Conservation (phyloP, 2,888 invertebrate species). For the Chydorus sphaericus region DNA sequence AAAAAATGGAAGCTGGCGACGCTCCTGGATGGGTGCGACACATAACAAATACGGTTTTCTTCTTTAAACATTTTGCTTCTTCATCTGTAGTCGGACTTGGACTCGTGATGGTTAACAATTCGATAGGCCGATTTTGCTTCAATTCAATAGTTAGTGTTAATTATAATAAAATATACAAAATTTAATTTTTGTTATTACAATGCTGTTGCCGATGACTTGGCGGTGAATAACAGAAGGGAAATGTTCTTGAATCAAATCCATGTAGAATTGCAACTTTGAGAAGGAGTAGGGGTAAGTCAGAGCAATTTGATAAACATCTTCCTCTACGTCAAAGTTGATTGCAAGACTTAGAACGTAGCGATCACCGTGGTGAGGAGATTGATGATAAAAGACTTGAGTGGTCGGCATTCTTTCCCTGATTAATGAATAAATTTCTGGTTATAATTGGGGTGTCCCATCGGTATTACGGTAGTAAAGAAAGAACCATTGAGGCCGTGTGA, state of each 20-base stretch:
- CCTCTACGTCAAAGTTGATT: constrained; percentile 86
- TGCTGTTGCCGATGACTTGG: constrained; percentile 45
- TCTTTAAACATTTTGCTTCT: constrained; percentile 26
- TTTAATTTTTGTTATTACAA: constrained; percentile 27
- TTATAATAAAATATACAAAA: background rate
- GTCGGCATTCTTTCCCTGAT: constrained; percentile 44
- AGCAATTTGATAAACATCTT: constrained; percentile 89
- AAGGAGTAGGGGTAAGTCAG: constrained; percentile 93
- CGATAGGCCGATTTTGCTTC: constrained; percentile 81
- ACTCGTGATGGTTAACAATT: constrained; percentile 63
- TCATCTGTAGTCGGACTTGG: constrained; percentile 28
- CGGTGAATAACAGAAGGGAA: constrained; percentile 25
- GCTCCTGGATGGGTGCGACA: constrained; percentile 88
- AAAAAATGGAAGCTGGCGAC: constrained; percentile 82
- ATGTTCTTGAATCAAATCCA: constrained; percentile 45
- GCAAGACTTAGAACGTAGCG: constrained; percentile 86
- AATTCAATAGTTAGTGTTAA: background rate
- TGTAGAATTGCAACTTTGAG: constrained; percentile 68
- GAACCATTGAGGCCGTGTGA: constrained; percentile 85
- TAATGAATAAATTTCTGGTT: background rate
- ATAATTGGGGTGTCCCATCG: background rate
- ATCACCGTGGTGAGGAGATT: constrained; percentile 71
- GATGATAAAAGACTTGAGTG: constrained; percentile 79
- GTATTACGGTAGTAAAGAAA: background rate
- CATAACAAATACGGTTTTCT: constrained; percentile 70